phyloP scores from a whole-genome alignment of 2,797 vertebrate genomes.

The Cyclura pinguis region DNA sequence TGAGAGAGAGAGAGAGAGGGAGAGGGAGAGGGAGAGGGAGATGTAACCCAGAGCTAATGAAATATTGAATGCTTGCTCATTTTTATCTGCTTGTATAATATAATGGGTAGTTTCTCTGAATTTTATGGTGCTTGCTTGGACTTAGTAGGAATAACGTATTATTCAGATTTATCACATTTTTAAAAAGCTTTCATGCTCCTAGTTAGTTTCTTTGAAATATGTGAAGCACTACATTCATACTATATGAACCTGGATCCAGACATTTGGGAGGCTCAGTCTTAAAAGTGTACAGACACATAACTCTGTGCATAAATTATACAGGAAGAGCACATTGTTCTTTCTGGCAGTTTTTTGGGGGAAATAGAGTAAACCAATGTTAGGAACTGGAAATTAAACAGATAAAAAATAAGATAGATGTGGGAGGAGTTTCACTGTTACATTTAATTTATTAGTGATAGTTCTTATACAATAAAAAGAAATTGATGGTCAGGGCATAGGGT shows the following conservation, averaged over 20 bases:
- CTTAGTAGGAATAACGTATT: constrained; percentile 46
- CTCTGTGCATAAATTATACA: constrained; percentile 22
- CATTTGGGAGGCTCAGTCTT: constrained; percentile 6
- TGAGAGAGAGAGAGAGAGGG: neutral
- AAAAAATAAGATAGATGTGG: constrained; percentile 10
- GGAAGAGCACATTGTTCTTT: neutral
- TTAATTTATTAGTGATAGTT: neutral
- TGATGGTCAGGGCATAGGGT: no score
- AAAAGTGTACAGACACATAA: neutral
- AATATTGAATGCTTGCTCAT: constrained; percentile 37
- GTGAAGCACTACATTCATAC: neutral
- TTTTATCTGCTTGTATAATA: constrained; percentile 33
- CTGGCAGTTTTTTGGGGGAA: no score
- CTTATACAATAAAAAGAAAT: neutral
- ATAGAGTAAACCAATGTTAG: no score
- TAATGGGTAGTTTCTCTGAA: neutral
- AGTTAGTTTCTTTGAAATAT: constrained; percentile 37
- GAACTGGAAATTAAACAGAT: neutral
- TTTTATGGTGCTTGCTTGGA: constrained; percentile 54
- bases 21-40: neutral
- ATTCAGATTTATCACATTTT: constrained; percentile 56
- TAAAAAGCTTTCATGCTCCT: constrained; percentile 35
- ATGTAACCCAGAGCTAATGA: neutral
- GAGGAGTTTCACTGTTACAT: neutral
- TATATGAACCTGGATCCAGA: constrained; percentile 53